Evolutionary conservation across 2,888 invertebrate species (phyloP).

Genomic region (Caenorhabditis angaria): DNA sequence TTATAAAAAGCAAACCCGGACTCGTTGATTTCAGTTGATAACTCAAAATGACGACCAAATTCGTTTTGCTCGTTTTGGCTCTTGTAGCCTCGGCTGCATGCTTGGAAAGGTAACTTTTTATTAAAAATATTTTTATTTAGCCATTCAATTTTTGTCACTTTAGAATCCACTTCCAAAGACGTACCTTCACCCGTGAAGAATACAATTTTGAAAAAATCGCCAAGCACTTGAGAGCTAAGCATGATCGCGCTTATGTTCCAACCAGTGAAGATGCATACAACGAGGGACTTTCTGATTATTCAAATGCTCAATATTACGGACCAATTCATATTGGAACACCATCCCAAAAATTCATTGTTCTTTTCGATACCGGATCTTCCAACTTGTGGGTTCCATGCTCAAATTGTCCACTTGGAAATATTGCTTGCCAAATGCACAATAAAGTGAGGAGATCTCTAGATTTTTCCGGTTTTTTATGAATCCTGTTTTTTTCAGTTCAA

Average conservation of each 20-base stretch:
- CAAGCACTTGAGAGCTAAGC: slow-evolving; percentile 50
- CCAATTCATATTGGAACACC: slow-evolving; percentile 75
- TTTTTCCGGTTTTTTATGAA: no score
- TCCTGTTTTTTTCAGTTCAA: slow-evolving; percentile 80
- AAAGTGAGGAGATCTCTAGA: no score
- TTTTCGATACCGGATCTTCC: slow-evolving; percentile 96
- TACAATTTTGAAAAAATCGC: slow-evolving; percentile 46
- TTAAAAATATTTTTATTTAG: not conserved
- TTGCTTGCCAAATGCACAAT: slow-evolving; percentile 81
- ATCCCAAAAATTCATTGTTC: slow-evolving; percentile 76
- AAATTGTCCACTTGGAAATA: slow-evolving; percentile 87
- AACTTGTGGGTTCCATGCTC: slow-evolving; percentile 96
- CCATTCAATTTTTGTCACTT: slow-evolving; percentile 9
- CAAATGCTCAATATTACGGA: slow-evolving; percentile 75
- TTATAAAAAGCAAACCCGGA: slow-evolving; percentile 14
- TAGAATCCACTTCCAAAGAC: slow-evolving; percentile 53
- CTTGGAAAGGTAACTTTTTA: slow-evolving; percentile 28
- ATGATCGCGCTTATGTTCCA: slow-evolving; percentile 46
- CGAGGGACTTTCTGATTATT: slow-evolving; percentile 60
- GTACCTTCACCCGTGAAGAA: slow-evolving; percentile 40
- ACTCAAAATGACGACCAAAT: slow-evolving; percentile 35
- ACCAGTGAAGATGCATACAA: slow-evolving; percentile 46
- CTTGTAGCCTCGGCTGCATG: slow-evolving; percentile 39
- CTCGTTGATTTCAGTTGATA: slow-evolving; percentile 27
- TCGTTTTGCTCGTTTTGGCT: slow-evolving; percentile 40